Evolutionary conservation across 2,888 invertebrate genomes (phyloP).

Genomic region (Criorhina ranunculi): DNA sequence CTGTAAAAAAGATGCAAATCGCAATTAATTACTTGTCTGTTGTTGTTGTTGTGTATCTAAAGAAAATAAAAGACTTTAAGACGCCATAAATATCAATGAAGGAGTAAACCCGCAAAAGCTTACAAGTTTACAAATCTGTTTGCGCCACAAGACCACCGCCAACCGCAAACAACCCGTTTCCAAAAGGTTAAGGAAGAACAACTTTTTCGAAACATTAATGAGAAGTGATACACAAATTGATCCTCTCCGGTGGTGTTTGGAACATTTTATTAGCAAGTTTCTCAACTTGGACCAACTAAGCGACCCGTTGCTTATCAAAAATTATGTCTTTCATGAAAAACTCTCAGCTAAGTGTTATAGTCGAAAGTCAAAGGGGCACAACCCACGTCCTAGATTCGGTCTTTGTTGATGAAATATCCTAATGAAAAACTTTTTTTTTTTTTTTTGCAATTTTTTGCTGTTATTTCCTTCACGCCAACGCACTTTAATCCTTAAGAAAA

Average conservation of each 20-base stretch:
- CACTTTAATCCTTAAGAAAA: slow-evolving; percentile 3
- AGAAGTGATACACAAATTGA: slow-evolving; percentile 46
- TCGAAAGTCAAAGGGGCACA: background rate
- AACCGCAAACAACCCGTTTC: slow-evolving; percentile 7
- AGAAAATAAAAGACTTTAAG: slow-evolving; percentile 13
- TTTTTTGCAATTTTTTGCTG: too few relatives aligned
- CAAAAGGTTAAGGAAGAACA: slow-evolving; percentile 19
- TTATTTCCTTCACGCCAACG: background rate
- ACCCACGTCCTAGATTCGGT: background rate
- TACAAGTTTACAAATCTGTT: slow-evolving; percentile 43
- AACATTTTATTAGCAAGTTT: background rate
- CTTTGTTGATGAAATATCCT: slow-evolving; percentile 32
- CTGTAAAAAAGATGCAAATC: slow-evolving; percentile 78
- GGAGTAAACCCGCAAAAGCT: slow-evolving; percentile 24
- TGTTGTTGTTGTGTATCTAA: background rate
- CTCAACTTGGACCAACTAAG: background rate
- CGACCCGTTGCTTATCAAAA: slow-evolving; percentile 29
- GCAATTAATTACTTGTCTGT: slow-evolving; percentile 67
- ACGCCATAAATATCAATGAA: slow-evolving; percentile 65
- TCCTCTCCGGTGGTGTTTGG: slow-evolving; percentile 2
- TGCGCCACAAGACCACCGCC: slow-evolving; percentile 8
- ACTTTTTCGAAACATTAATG: slow-evolving; percentile 34
- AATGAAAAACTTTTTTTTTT: slow-evolving; percentile 45
- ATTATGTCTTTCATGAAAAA: slow-evolving; percentile 6
- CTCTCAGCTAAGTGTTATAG: background rate